Evolutionary conservation across 1,140 invertebrate genomes (phyloP), one percentile per base, ranked within the genome.

Genomic region (Zaprionus tsacasi): DNA sequence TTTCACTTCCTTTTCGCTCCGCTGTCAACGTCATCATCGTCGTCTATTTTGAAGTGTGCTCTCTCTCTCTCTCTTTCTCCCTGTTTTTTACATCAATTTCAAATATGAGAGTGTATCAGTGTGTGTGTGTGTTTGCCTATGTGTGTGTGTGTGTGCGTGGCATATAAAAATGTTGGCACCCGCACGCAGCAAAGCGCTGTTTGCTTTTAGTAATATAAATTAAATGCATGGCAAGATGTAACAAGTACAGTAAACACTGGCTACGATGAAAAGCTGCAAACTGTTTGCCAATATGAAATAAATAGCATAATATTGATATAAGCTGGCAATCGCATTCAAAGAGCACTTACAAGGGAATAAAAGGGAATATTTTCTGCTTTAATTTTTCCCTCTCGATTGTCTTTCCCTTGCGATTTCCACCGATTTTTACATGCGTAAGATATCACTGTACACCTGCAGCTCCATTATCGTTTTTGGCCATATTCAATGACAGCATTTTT

Each of bases 401-500:
- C 4, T 35, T 35, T 10, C 30, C 30, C 30, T n/a, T 1, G 6
- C 12, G 13, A 45, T 1, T 21, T 3, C 8, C 45, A 50, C n/a
- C 40, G n/a, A 10, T 45, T 45, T 15, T 5, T 1, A 36, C 13
- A 25, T 38, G 21, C 35, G 12, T 36, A 35, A 48, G 21, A 66
- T 36, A 52, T 64, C 8, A 68, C 68, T 72, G 73, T 76, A 65
- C 75, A 77, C 63, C 63, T 67, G 68, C 64, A 61, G 50, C 50
- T 33, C 75, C 81, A 83, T 85, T 82, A 83, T 69, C 78, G 68
- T 55, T 63, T 38, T 54, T 58, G 61, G 77, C 55, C 76, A 70
- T 82, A 77, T 82, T 87, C 83, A 88, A 87, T 83, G 85, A 88
- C 78, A 81, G 81, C 85, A 78, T 85, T 88, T 88, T 89, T 89